Evolutionary conservation across 2,797 vertebrate species (phyloP), one percentile per base, ranked within the genome.

Genomic region (Bryconaethiops microstoma): DNA sequence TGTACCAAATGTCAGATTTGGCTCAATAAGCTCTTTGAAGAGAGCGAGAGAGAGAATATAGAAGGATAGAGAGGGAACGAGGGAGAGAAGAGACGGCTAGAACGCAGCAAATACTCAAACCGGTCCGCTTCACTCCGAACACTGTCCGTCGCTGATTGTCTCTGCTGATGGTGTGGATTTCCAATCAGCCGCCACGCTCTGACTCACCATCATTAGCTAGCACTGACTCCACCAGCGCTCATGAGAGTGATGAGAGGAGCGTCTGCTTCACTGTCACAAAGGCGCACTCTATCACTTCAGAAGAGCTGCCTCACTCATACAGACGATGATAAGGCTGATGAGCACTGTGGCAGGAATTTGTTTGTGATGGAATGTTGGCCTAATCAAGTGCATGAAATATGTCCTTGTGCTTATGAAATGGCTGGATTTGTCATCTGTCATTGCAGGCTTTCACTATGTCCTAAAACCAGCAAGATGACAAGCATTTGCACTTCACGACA

Each of bases 1-100:
- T 85, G 82, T 78, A 85, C 82, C 82, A 83, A 82, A 82, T 84
- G 82, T 84, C 86, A 87, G 77, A 84, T 87, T 85, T 87, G 84
- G 78, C 82, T 82, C 82, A 57, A 65, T 71, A n/a, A 82, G 74
- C 59, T 42, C 65, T 57, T 55, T 59, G 52, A 82, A 40, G 23
- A 83, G 48, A 82, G 67, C 77, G 75, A 79, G 21, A 78, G 21
- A 78, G 55, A 81, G 55, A 63, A 75, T 54, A 35, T 13, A 80
- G 75, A 81, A 72, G 74, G 50, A 74, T 67, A 39, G 50, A 75
- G 59, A 71, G 21, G 25, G 35, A 60, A 50, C n/a, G 63, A 35
- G 64, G 25, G 75, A 54, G 57, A 68, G 17, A 10, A 65, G 13
- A 71, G 23, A 74, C 59, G 40, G 82, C 77, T 77, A 63, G 40